Evolutionary conservation across 2,797 vertebrate species (phyloP), one percentile per base, ranked within the genome.

Genomic region (Bovichtus variegatus): DNA sequence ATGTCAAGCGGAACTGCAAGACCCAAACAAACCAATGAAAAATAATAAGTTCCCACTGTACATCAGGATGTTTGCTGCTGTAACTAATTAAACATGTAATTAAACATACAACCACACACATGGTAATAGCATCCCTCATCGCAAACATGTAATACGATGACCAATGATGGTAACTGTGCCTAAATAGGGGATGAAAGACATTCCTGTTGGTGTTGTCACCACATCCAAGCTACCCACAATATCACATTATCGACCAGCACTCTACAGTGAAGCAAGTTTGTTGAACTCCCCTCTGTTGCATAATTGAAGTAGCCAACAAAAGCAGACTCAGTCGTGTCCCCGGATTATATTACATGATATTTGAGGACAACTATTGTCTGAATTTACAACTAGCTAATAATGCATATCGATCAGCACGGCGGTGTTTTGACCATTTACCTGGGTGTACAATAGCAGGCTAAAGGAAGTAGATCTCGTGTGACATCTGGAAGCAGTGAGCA

Each of bases 301-400:
- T 94, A 93, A 95, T 95, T 95, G 84, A 95, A 92, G 82, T 36
- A 36, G 51, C 72, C 81, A 87, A 87, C 91, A 88, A 89, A 83
- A 75, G 75, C 77, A 83, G 87, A 85, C 85, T 81, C 31, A 7
- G 10, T 3, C 2, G 27, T 81, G 85, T 90, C 74, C 78, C 76
- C 68, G 80, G 87, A 89, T 95, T 90, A 86, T 67, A 82, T 95
- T 92, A 93, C 92, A 87, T 65, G 66, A 76, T 81, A 82, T 75
- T 80, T 38, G 74, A 92, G 74, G 87, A 90, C 78, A 81, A 76
- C 74, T 65, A 74, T 74, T 74, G 86, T 88, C 76, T 83, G 76
- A 89, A 84, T 85, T 87, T 85, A 91, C 87, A 76, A 87, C 81
- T 47, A 55, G 58, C 47, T 83, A 79, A 85, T 89, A 91, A 90